Evolutionary conservation across 1,140 invertebrate genomes (phyloP).

Genomic region (Leptestheria dahalacensis): DNA sequence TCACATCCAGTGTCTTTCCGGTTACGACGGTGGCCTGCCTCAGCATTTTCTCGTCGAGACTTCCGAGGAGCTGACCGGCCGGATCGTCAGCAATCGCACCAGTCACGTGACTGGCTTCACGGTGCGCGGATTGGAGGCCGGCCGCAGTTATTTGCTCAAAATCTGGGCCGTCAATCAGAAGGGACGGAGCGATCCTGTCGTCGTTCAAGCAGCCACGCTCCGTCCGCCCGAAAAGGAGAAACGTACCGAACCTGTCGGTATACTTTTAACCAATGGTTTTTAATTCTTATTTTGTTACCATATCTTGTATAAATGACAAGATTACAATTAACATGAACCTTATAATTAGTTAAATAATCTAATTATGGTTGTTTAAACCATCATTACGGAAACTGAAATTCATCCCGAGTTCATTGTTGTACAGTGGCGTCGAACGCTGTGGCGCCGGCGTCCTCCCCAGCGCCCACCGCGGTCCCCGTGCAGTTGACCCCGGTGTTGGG

Average conservation of each 20-base stretch:
- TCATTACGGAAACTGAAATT: too few relatives aligned
- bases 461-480: constrained; percentile 34
- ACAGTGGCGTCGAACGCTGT: constrained; percentile 10
- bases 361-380: too few relatives aligned
- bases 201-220: constrained; percentile 8
- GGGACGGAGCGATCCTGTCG: constrained; percentile 42
- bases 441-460: not conserved
- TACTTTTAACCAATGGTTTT: not conserved
- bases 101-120: constrained; percentile 39
- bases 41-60: constrained; percentile 63
- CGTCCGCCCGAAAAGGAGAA: constrained; percentile 5
- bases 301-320: too few relatives aligned
- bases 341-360: too few relatives aligned
- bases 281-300: too few relatives aligned
- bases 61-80: constrained; percentile 43
- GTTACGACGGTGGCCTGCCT: constrained; percentile 66
- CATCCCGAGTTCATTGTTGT: constrained; percentile 5
- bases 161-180: constrained; percentile 54
- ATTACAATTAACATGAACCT: too few relatives aligned
- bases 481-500: constrained; percentile 58
- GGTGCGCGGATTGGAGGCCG: constrained; percentile 45
- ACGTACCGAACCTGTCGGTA: constrained; percentile 7
- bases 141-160: constrained; percentile 44
- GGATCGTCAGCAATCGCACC: not conserved
- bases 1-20: constrained; percentile 59